Evolutionary conservation across 2,113 vertebrate species (phyloP).

Genomic region (Anarrhichthys ocellatus): DNA sequence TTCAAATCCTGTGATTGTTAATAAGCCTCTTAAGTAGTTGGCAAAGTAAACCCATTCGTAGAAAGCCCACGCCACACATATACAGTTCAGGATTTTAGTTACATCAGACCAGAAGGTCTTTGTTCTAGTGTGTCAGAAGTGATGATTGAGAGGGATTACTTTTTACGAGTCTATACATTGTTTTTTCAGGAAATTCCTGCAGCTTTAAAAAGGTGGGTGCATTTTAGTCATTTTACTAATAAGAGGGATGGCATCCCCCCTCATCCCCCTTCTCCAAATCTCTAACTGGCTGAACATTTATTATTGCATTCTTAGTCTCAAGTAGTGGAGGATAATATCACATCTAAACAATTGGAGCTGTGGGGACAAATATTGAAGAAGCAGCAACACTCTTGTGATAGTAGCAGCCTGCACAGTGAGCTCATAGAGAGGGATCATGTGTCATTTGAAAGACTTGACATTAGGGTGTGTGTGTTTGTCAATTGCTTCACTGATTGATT

Average conservation of each 20-base stretch:
- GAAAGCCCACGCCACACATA: background rate
- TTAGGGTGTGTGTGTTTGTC: background rate
- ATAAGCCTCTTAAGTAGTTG: background rate
- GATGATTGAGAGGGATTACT: too few relatives aligned
- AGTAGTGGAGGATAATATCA: background rate
- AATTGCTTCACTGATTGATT: conserved; percentile 19
- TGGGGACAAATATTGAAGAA: background rate
- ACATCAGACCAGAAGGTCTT: background rate
- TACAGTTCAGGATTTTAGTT: background rate
- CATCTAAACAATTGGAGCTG: background rate
- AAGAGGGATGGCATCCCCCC: background rate
- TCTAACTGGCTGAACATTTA: background rate
- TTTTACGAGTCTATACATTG: too few relatives aligned
- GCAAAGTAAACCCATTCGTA: background rate
- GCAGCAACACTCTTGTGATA: background rate
- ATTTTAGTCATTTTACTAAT: too few relatives aligned
- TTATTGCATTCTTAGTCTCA: background rate
- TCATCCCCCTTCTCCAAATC: background rate
- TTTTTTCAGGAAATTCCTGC: too few relatives aligned
- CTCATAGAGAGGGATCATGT: conserved; percentile 7
- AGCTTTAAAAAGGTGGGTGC: too few relatives aligned
- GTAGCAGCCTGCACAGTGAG: conserved; percentile 3
- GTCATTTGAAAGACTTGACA: conserved; percentile 7
- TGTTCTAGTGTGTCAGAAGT: too few relatives aligned
- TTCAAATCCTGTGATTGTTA: background rate